Conservation (phyloP, 2,888 invertebrate genomes). For the Apoda limacodes region DNA sequence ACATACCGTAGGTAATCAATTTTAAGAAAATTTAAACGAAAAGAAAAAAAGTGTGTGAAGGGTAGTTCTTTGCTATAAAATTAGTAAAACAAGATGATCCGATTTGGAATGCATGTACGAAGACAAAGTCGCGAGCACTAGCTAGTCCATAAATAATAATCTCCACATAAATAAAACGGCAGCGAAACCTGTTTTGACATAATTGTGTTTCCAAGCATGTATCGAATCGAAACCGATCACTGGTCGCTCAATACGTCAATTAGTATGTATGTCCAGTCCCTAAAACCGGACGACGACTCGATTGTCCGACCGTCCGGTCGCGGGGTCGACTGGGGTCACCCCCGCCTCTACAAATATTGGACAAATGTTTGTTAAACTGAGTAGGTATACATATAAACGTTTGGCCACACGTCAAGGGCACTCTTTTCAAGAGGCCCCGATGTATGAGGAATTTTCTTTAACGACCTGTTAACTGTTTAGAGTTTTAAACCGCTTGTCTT, state of each 20-base stretch:
- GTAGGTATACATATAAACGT: too few species aligned
- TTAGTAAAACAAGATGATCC: background rate
- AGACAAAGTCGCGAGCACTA: too few species aligned
- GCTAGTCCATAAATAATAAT: too few species aligned
- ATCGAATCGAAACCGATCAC: background rate
- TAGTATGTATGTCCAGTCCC: slow-evolving; percentile 1
- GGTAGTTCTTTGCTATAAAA: background rate
- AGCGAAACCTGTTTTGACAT: background rate
- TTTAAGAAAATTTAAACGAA: too few species aligned
- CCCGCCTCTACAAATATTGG: background rate
- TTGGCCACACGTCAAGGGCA: background rate
- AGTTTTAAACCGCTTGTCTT: slow-evolving; percentile 25
- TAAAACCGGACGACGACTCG: slow-evolving; percentile 22
- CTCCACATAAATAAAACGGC: background rate
- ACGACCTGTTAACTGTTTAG: slow-evolving; percentile 27
- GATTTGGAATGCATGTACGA: too few species aligned
- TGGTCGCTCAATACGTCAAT: background rate
- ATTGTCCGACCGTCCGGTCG: slow-evolving; percentile 26
- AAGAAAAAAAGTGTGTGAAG: background rate
- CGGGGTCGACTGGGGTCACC: slow-evolving; percentile 20
- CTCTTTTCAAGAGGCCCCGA: background rate
- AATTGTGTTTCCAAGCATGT: background rate
- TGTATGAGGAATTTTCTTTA: slow-evolving; percentile 7
- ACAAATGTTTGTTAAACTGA: background rate
- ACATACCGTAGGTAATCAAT: too few species aligned